A percentile compares a stretch with the other conserved stretches of the same genome.
Conservation (phyloP, 2,888 invertebrate species). For the Andrena praecox region DNA sequence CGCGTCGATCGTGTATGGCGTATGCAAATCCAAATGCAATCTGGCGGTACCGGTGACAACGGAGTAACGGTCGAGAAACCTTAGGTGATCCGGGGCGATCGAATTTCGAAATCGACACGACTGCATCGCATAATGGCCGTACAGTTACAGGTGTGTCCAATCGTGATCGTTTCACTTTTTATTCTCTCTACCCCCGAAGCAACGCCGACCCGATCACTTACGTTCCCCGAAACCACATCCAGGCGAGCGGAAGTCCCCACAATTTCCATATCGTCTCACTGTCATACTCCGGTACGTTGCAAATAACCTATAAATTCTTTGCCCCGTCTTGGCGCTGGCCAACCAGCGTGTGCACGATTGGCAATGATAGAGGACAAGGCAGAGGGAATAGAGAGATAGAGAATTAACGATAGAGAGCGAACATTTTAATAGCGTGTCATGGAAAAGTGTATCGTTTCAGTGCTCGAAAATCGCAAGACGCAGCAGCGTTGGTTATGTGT, state of each 20-base stretch:
- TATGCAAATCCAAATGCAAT: conserved; percentile 62
- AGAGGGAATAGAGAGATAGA: background rate
- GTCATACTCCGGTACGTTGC: background rate
- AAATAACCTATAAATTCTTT: background rate
- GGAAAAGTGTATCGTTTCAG: background rate
- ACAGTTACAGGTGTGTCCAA: conserved; percentile 73
- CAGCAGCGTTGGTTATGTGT: conserved; percentile 19
- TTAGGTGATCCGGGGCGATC: conserved; percentile 76
- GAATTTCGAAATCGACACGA: conserved; percentile 77
- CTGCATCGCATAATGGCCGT: conserved; percentile 77
- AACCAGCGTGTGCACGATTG: too few relatives aligned
- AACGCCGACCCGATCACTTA: background rate
- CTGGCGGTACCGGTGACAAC: conserved; percentile 59
- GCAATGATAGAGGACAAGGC: background rate
- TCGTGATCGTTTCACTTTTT: conserved; percentile 42
- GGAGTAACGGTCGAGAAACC: conserved; percentile 75
- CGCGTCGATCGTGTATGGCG: conserved; percentile 42
- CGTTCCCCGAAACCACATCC: conserved; percentile 6
- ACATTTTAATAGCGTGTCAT: background rate
- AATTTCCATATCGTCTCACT: background rate
- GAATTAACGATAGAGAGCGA: background rate
- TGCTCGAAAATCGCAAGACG: background rate
- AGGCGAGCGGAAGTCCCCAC: background rate
- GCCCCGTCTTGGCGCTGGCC: background rate
- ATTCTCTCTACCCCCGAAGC: background rate